Evolutionary conservation across 2,888 invertebrate species (phyloP), one percentile per base, ranked within the genome.

Genomic region (Drosophila mettleri): DNA sequence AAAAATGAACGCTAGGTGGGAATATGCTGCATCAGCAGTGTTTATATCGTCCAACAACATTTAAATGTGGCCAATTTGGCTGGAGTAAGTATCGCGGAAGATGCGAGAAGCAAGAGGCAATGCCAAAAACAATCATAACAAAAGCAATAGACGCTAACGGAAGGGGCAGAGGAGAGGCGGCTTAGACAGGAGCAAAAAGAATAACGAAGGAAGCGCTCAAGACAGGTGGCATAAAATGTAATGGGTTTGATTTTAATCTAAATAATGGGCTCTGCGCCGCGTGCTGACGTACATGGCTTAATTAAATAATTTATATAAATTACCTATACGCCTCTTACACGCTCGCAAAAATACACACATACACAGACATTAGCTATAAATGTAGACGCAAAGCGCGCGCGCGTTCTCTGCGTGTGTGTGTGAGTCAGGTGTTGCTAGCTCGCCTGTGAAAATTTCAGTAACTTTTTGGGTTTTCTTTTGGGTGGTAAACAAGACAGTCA

Each of bases 231-330:
- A 76, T 80, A 74, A 84, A 74, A 74, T 59, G 78, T 68, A 85
- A 87, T 85, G 78, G 78, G 82, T 85, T 80, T 86, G 86, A 87
- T 87, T 87, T 78, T 80, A 83, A 88, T 89, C 89, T 86, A 81
- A 89, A 74, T 88, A 83, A 83, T 83, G 86, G 84, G 69, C 65
- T 74, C 51, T 65, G 69, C 57, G 68, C 74, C 71, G 65, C 72
- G 63, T 68, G 74, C 82, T 81, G 88, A 86, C 77, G 86, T 74
- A 73, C 76, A 77, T 69, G 76, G 69, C 84, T 81, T 86, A 86
- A 87, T 83, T 83, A 83, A 86, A 86, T 83, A 86, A 83, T 83
- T 86, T 80, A 81, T 84, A 83, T 84, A 68, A 79, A 83, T 83
- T 84, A 77, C 79, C 60, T 74, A 74, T 72, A 72, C 74, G 74